Evolutionary conservation across 2,888 invertebrate species (phyloP).

Genomic region (Lissonota sp.): DNA sequence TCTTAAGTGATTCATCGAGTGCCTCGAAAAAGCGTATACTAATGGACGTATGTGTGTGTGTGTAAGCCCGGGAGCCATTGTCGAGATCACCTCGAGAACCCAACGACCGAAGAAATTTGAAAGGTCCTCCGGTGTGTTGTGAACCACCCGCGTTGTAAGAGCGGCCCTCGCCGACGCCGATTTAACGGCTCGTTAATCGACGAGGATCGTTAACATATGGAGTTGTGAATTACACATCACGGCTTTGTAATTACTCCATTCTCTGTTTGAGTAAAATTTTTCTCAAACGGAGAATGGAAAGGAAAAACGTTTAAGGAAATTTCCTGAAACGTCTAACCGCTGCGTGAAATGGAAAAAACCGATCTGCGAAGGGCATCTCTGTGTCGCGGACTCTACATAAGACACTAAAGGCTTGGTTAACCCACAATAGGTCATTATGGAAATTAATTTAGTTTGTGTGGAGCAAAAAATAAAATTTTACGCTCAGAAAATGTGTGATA

Average conservation of each 20-base stretch:
- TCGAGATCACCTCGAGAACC: slow-evolving; percentile 53
- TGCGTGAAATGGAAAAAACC: no score
- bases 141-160: slow-evolving; percentile 22
- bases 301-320: background rate
- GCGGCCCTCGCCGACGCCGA: slow-evolving; percentile 39
- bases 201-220: slow-evolving; percentile 65
- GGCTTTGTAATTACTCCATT: background rate
- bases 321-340: no score
- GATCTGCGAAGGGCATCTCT: no score
- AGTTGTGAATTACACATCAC: background rate
- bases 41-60: slow-evolving; percentile 12
- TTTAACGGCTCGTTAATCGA: slow-evolving; percentile 76
- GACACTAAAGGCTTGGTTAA: no score
- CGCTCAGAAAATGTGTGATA: no score
- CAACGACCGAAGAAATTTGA: slow-evolving; percentile 73
- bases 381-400: no score
- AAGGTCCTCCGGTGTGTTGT: slow-evolving; percentile 56
- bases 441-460: no score
- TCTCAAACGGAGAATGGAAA: background rate
- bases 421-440: no score
- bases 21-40: slow-evolving; percentile 53
- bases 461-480: no score
- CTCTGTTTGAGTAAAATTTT: background rate
- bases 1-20: slow-evolving; percentile 53
- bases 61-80: slow-evolving; percentile 48